Percentiles rank a stretch among this genome's conserved stretches.
These are phyloP conservation scores for Otis tarda DNA, from an alignment of 2,113 vertebrate genomes.

Conservation along the genomic window DNA sequence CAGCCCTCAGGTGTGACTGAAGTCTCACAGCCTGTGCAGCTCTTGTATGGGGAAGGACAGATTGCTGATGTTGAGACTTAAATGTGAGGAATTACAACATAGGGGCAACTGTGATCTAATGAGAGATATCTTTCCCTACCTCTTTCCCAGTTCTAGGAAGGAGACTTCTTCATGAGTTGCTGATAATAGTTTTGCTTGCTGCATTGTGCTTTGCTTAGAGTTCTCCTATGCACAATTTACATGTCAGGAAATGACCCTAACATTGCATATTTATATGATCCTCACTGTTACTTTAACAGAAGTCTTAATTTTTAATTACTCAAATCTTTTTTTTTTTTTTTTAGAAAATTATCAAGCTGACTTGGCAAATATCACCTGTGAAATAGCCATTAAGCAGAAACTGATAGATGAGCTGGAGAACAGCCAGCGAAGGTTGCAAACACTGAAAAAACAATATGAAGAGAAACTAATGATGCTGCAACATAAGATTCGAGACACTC, in stretches of 20 bases:
- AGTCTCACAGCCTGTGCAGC: neutral
- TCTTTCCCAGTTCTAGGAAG: neutral
- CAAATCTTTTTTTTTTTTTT: conserved; percentile 34
- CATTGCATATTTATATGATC: neutral
- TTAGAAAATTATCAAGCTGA: conserved; percentile 93
- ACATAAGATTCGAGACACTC: conserved; percentile 95
- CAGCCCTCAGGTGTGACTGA: neutral
- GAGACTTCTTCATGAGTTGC: neutral
- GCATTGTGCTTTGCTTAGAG: neutral
- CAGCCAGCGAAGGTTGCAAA: conserved; percentile 94
- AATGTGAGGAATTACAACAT: neutral
- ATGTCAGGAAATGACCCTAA: neutral
- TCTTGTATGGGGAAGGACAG: neutral
- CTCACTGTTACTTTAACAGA: neutral
- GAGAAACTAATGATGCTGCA: conserved; percentile 96
- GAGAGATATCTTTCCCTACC: neutral
- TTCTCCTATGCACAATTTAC: neutral
- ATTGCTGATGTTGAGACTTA: neutral
- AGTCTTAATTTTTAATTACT: neutral
- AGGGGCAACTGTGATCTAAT: neutral
- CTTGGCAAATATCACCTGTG: conserved; percentile 97
- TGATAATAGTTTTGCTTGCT: neutral
- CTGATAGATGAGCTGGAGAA: conserved; percentile 98
- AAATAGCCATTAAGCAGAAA: conserved; percentile 99
- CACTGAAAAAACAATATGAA: conserved; percentile 94